A percentile compares a stretch with the other conserved stretches of the same genome.
These are phyloP conservation scores for Cephus pulcher DNA, from an alignment of 2,888 invertebrate species.

Conservation along the genomic window DNA sequence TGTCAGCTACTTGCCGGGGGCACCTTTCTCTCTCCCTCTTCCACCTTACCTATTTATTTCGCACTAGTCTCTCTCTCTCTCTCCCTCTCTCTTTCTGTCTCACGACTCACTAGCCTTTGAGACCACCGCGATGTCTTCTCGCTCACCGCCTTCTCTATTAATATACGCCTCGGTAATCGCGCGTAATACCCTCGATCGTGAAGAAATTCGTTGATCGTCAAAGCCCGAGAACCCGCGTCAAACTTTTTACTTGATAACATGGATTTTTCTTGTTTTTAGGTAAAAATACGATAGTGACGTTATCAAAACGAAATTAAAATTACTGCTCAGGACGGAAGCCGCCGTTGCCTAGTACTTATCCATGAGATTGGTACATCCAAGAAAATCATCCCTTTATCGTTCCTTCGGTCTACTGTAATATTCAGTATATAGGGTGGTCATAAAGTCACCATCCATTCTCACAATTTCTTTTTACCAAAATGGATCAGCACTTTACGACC, in stretches of 20 bases:
- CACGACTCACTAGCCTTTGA: conserved; percentile 5
- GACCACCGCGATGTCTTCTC: conserved; percentile 8
- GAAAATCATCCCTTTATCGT: background rate
- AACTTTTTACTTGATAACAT: too few relatives aligned
- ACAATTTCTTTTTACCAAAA: background rate
- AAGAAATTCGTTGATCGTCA: background rate
- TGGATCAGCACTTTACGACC: background rate
- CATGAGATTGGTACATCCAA: background rate
- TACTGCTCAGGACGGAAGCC: background rate
- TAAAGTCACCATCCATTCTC: background rate
- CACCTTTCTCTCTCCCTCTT: conserved; percentile 16
- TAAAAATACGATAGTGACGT: background rate
- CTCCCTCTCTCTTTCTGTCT: conserved; percentile 16
- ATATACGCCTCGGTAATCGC: background rate
- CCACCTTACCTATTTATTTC: background rate
- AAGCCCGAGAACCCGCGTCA: background rate
- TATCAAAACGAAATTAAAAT: background rate
- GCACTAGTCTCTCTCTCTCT: conserved; percentile 21
- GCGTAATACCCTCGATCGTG: background rate
- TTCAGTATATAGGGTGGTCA: background rate
- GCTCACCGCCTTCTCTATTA: conserved; percentile 1
- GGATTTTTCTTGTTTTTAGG: background rate
- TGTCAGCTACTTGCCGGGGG: conserved; percentile 56
- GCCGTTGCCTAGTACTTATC: background rate
- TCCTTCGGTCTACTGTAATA: background rate